A percentile compares a stretch with the other conserved stretches of the same genome.
phyloP scores from a whole-genome alignment of 35 echinoderm and acorn worm genomes.

The Ophioderma brevispina region DNA sequence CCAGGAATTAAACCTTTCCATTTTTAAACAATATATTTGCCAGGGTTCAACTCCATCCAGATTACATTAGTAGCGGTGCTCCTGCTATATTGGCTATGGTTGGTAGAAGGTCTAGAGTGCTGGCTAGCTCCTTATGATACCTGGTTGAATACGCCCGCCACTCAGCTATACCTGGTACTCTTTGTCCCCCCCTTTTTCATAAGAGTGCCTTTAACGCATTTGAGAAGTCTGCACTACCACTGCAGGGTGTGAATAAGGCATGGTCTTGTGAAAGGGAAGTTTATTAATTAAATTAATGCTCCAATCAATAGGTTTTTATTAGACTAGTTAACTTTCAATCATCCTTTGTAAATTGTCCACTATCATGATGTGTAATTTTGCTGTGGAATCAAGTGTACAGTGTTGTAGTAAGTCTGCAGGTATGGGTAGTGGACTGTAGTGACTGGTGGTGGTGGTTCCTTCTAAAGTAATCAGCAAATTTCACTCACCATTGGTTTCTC shows the following conservation, averaged over 20 bases:
- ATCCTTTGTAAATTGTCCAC: too few relatives aligned
- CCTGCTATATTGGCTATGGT: constrained; percentile 63
- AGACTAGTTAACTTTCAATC: too few relatives aligned
- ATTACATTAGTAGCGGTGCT: constrained; percentile 29
- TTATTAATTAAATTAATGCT: not conserved
- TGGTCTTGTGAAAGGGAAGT: constrained; percentile 39
- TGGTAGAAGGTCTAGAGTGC: constrained; percentile 75
- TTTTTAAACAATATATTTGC: constrained; percentile 49
- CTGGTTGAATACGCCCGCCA: constrained; percentile 75
- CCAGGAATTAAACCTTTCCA: constrained; percentile 23
- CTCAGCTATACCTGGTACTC: constrained; percentile 78
- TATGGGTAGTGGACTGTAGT: too few relatives aligned
- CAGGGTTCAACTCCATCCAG: constrained; percentile 84
- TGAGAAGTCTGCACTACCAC: constrained; percentile 76
- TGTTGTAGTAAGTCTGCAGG: too few relatives aligned
- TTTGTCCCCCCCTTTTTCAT: constrained; percentile 79
- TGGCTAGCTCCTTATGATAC: constrained; percentile 64
- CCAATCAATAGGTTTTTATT: too few relatives aligned
- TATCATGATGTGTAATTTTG: too few relatives aligned
- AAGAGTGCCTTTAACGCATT: constrained; percentile 88
- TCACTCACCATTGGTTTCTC: too few relatives aligned
- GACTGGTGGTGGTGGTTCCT: too few relatives aligned
- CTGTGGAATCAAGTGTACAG: too few relatives aligned
- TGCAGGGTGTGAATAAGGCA: constrained; percentile 18
- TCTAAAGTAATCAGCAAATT: too few relatives aligned